A percentile compares a stretch with the other conserved stretches of the same genome.
These are phyloP conservation scores for Amblyjoppa fuscipennis DNA, from an alignment of 2,888 invertebrate species.

Conservation along the genomic window DNA sequence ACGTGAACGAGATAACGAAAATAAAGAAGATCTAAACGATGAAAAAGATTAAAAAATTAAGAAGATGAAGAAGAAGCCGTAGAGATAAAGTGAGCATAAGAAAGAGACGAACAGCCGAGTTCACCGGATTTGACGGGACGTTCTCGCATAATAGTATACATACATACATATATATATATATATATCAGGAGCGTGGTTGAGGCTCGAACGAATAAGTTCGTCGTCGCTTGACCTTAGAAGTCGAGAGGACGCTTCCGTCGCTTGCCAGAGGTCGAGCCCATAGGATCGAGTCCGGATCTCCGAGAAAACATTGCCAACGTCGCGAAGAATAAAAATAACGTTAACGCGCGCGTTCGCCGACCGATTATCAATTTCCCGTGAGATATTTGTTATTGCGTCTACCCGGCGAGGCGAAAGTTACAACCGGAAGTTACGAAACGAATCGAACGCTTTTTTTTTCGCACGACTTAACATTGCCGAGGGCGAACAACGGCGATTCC, in stretches of 20 bases:
- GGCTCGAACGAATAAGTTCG: constrained; percentile 33
- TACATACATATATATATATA: not conserved
- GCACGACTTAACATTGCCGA: not conserved
- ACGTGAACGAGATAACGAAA: too few species aligned
- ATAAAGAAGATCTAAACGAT: too few species aligned
- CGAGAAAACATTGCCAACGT: not conserved
- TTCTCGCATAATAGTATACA: not conserved
- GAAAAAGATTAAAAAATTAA: too few species aligned
- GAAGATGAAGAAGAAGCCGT: not conserved
- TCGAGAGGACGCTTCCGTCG: constrained; percentile 6
- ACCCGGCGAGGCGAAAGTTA: not conserved
- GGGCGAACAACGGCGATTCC: not conserved
- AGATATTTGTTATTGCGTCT: constrained; percentile 1
- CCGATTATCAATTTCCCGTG: constrained; percentile 5
- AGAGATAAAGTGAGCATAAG: not conserved
- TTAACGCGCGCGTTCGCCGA: too few species aligned
- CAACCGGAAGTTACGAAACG: constrained; percentile 10
- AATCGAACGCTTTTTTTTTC: not conserved
- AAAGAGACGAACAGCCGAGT: constrained; percentile 6
- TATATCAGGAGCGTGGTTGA: not conserved
- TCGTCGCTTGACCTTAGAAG: constrained; percentile 14
- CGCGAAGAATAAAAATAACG: constrained; percentile 8
- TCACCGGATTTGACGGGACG: constrained; percentile 2
- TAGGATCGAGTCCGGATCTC: not conserved
- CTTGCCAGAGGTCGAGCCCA: not conserved